Evolutionary conservation across 2,797 vertebrate genomes (phyloP), one percentile per base, ranked within the genome.

Genomic region (Coregonus suidteri): DNA sequence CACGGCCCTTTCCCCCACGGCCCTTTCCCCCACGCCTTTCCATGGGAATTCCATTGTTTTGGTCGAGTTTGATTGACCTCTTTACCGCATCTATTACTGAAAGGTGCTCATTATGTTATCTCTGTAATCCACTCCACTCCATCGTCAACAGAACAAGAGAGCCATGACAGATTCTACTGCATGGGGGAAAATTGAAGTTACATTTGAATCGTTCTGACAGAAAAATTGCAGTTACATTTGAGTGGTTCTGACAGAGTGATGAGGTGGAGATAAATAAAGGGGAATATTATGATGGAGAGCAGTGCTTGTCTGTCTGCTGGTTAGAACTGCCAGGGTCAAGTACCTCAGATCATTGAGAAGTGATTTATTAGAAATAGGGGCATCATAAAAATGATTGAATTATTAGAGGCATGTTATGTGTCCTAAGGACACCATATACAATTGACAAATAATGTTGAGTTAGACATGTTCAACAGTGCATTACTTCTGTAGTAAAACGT

Each of bases 61-160:
- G 41, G 9, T 47, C 41, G 41, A 47, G 7, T 47, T 41, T 2
- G 41, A 41, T 7, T 41, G 7, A 47, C 41, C 41, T 47, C 41
- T 47, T 47, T 9, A 47, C 41, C 41, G 7, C 41, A 47, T 47
- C 41, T 47, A 47, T 47, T 47, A 7, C 41, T 47, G 41, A 47
- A 84, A 86, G 88, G 86, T 80, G 87, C 78, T 75, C 81, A 87
- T 90, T 78, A 88, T 93, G 91, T 94, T 94, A 93, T 93, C 88
- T 92, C 90, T 79, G 41, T 89, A 86, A 84, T 88, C 84, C 88
- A 86, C 84, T 81, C 83, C 79, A 82, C 78, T 83, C 88, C 88
- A 89, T 91, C 90, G 87, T 91, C 90, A 82, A 79, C 86, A 86
- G 83, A 91, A 83, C 79, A 72, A 65, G 67, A 18, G 89, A 90